A percentile compares a stretch with the other conserved stretches of the same genome.
These are phyloP conservation scores for Triplophysa yarkandensis DNA, from an alignment of 2,797 vertebrate species.

Conservation along the genomic window DNA sequence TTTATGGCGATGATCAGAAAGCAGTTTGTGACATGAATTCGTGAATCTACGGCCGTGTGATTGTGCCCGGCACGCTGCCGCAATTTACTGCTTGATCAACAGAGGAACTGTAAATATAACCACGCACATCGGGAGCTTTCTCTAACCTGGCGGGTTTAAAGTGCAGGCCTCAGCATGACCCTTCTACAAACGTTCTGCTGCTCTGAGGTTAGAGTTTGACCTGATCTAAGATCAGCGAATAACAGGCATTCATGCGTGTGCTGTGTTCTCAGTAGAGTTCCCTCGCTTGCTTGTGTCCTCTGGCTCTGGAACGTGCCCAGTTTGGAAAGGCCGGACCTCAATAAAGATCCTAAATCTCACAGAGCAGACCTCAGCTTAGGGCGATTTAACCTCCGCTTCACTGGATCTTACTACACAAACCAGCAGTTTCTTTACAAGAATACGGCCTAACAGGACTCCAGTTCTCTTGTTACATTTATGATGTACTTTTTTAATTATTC, in stretches of 20 bases:
- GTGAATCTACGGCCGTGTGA: constrained; percentile 6
- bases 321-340: constrained; percentile 53
- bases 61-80: neutral
- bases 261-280: constrained; percentile 11
- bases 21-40: constrained; percentile 40
- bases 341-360: constrained; percentile 30
- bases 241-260: neutral
- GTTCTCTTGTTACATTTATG: constrained; percentile 58
- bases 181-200: neutral
- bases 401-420: constrained; percentile 56
- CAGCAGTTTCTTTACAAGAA: constrained; percentile 64
- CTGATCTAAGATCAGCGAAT: constrained; percentile 10
- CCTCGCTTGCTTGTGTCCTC: constrained; percentile 38
- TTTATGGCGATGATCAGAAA: constrained; percentile 40
- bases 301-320: constrained; percentile 43
- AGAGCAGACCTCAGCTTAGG: constrained; percentile 48
- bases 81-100: constrained; percentile 38
- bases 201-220: neutral
- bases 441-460: constrained; percentile 38
- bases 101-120: constrained; percentile 29
- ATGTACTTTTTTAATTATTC: constrained; percentile 27
- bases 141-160: constrained; percentile 16
- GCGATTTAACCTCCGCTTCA: constrained; percentile 61
- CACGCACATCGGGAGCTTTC: neutral
- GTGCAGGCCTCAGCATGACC: neutral